Evolutionary conservation across 2,797 vertebrate genomes (phyloP).

Genomic region (Tangara arthus): DNA sequence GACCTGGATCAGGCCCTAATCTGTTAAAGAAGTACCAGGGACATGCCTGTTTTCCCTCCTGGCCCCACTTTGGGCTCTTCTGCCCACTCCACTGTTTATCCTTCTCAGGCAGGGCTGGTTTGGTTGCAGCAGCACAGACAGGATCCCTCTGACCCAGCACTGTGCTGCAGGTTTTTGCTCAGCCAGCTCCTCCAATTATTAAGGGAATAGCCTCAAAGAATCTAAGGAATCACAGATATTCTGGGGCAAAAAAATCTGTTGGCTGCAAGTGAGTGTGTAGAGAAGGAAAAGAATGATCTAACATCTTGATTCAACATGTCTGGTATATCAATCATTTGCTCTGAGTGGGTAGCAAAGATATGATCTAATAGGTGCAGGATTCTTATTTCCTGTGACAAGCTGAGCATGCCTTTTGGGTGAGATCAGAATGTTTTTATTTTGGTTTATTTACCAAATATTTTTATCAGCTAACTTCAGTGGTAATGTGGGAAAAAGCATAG

Average conservation of each 20-base stretch:
- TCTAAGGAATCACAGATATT: constrained; percentile 68
- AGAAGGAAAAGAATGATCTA: constrained; percentile 22
- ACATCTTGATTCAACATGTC: constrained; percentile 18
- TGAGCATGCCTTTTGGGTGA: constrained; percentile 16
- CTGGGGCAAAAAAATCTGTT: background rate
- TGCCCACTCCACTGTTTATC: background rate
- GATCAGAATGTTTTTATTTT: constrained; percentile 44
- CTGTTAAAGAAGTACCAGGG: constrained; percentile 19
- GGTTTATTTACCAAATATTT: constrained; percentile 7
- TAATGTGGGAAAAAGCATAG: background rate
- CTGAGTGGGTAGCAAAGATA: constrained; percentile 44
- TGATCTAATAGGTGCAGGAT: constrained; percentile 28
- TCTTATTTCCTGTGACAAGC: constrained; percentile 31
- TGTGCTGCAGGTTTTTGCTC: background rate
- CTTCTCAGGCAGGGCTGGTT: constrained; percentile 1
- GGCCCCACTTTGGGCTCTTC: background rate
- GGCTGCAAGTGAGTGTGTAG: constrained; percentile 4
- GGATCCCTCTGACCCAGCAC: background rate
- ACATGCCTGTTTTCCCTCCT: background rate
- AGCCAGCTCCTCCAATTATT: constrained; percentile 23
- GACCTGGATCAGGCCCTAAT: background rate
- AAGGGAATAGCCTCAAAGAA: constrained; percentile 55
- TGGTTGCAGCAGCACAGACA: background rate
- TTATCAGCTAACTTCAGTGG: background rate
- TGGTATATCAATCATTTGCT: constrained; percentile 32